Base-by-base conservation (phyloP, 2,888 invertebrate genomes). In the Scrobipalpa costella region DNA sequence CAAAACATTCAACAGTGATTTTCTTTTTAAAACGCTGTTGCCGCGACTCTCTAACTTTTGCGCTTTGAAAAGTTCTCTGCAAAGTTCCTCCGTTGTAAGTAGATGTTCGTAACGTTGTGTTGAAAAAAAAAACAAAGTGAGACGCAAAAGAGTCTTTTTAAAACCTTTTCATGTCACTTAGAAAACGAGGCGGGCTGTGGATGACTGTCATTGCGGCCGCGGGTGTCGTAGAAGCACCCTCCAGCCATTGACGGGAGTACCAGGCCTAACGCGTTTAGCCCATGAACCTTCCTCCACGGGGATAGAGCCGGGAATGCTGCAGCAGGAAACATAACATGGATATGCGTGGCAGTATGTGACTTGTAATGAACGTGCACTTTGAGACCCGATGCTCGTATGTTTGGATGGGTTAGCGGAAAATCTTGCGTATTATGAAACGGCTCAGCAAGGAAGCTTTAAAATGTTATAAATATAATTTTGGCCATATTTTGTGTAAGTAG, bases 131-230 rank as follows among this genome's bases (percentile, higher is more conserved):
- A 47, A 60, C 47, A 60, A 60, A 60, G 60, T 60, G 47, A 49
- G 47, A 60, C 38, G 40, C 59, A 8, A 60, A 60, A 49, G 60
- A 49, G 44, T 64, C 71, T 73, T 76, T 73, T 69, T 72, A 75
- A 77, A 77, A 73, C 70, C 74, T 76, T 79, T 80, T 78, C 73
- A 77, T 73, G 76, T 77, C 74, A 72, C 72, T 76, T 71, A 71
- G 72, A 76, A 73, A 79, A 78, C 69, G 72, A 72, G 70, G 74
- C 73, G 71, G 71, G 73, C 72, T 72, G 75, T 80, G 81, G 81
- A 81, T 80, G 80, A 79, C 76, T 81, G 77, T 73, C 75, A 76
- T 75, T 73, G 76, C 71, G 73, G 66, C 71, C 68, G 69, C 72
- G 66, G 66, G 62, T 64, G 67, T 64, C 71, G 74, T 67, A 66